phyloP scores from a whole-genome alignment of 1,140 invertebrate species.

The Elymnias hypermnestra region DNA sequence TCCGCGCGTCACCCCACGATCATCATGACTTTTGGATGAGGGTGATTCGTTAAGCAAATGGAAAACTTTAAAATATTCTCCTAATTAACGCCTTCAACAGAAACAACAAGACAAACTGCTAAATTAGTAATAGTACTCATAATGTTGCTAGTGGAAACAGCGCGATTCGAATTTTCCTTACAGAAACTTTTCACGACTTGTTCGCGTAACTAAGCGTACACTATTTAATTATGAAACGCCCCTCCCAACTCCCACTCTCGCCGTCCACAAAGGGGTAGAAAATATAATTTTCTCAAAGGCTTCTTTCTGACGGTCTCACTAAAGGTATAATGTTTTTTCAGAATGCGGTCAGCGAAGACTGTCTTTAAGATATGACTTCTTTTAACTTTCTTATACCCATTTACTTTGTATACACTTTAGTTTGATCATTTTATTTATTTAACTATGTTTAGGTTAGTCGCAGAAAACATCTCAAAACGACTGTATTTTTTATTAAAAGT shows the following conservation, averaged over 20 bases:
- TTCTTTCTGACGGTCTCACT: slow-evolving; percentile 29
- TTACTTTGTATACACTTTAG: no score
- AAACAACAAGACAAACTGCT: slow-evolving; percentile 46
- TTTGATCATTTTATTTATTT: no score
- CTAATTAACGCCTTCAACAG: slow-evolving; percentile 40
- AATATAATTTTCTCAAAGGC: slow-evolving; percentile 46
- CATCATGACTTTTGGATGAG: no score
- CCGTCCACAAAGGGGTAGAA: slow-evolving; percentile 33
- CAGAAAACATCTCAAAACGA: no score
- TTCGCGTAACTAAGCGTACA: slow-evolving; percentile 57
- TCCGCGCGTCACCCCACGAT: no score
- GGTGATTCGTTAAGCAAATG: no score
- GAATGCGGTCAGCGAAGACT: slow-evolving; percentile 19
- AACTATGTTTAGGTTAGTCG: no score
- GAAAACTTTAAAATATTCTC: no score
- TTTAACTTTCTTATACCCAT: no score
- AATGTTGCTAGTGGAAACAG: slow-evolving; percentile 33
- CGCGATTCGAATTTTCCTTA: slow-evolving; percentile 44
- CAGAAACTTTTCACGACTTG: slow-evolving; percentile 45
- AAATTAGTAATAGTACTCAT: slow-evolving; percentile 44
- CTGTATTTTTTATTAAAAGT: no score
- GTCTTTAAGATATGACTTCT: no score
- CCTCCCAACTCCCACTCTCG: slow-evolving; percentile 8
- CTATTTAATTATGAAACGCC: slow-evolving; percentile 64
- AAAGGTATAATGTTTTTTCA: slow-evolving; percentile 15